phyloP scores from a whole-genome alignment of 2,113 vertebrate genomes.

The Dipodomys merriami region DNA sequence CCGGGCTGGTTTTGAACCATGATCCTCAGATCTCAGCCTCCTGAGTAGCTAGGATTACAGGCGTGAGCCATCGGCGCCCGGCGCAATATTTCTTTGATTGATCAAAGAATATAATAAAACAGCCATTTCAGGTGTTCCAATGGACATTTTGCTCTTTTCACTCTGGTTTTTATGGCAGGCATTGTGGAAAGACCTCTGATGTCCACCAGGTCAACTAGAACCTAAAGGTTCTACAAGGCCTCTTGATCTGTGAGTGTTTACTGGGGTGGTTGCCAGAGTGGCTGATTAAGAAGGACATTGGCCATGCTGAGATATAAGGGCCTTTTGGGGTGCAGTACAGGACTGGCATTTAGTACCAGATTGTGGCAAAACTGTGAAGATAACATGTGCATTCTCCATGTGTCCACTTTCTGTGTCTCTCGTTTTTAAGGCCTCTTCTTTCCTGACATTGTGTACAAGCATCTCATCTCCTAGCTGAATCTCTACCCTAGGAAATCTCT shows the following conservation, averaged over 20 bases:
- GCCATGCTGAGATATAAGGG: background rate
- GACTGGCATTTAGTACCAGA: background rate
- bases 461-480: background rate
- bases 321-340: background rate
- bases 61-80: too few species aligned
- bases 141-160: background rate
- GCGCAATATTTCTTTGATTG: background rate
- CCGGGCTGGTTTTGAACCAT: too few species aligned
- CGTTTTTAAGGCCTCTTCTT: background rate
- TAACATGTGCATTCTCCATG: background rate
- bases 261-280: background rate
- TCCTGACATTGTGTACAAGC: background rate
- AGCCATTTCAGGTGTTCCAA: background rate
- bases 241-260: conserved; percentile 12
- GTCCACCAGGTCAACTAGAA: background rate
- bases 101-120: background rate
- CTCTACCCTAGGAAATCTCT: background rate
- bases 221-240: background rate
- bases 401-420: background rate
- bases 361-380: background rate
- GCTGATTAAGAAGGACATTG: background rate
- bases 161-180: background rate
- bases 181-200: background rate
- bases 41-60: too few species aligned
- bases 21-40: too few species aligned